A percentile compares a stretch with the other conserved stretches of the same genome.
phyloP scores from a whole-genome alignment of 2,113 vertebrate genomes.

The Cavia aperea region DNA sequence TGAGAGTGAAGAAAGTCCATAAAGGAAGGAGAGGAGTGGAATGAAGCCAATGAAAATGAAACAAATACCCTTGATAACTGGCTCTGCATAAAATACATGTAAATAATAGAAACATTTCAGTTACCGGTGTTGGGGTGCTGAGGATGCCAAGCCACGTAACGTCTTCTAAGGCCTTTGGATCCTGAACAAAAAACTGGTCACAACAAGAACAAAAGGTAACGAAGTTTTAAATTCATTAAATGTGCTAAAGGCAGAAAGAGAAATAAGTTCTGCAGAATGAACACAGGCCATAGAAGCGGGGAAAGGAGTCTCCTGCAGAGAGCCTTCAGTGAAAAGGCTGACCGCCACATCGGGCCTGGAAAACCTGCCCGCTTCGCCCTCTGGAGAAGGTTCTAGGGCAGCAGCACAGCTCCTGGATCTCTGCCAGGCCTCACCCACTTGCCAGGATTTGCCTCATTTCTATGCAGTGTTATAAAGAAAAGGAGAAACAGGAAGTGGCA shows the following conservation, averaged over 20 bases:
- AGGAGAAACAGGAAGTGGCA: background rate
- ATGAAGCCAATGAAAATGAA: conserved; percentile 19
- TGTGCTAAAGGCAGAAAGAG: background rate
- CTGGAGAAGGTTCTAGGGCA: background rate
- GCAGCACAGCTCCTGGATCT: background rate
- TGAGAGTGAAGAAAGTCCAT: background rate
- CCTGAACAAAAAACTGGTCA: background rate
- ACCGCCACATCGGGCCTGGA: background rate
- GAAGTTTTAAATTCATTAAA: background rate
- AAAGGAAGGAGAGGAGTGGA: background rate
- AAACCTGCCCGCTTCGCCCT: background rate
- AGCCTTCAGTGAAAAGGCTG: background rate
- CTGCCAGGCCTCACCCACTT: background rate
- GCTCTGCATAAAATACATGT: background rate
- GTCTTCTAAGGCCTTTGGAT: background rate
- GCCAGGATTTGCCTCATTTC: background rate
- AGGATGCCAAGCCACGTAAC: too few relatives aligned
- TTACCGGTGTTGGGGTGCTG: background rate
- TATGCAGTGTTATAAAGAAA: background rate
- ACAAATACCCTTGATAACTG: background rate
- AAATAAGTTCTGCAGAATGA: background rate
- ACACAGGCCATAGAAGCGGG: background rate
- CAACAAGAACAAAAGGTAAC: background rate
- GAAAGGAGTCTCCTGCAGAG: background rate
- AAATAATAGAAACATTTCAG: background rate